A percentile compares a stretch with the other conserved stretches of the same genome.
Evolutionary conservation across 2,888 invertebrate species (phyloP).

Genomic region (Philaethria dido): DNA sequence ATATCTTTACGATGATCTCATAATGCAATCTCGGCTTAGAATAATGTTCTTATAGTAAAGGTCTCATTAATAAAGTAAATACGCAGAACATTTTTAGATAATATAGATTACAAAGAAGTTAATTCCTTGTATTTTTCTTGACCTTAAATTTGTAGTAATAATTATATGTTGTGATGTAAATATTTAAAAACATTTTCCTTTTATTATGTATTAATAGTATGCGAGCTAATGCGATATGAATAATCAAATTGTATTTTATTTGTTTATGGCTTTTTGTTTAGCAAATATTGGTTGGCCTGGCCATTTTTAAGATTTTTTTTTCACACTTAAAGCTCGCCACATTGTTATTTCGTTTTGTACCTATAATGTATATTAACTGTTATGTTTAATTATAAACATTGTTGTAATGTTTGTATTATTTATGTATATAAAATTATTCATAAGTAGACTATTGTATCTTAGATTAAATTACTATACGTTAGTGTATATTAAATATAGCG

Average conservation of each 20-base stretch:
- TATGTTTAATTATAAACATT: slow-evolving; percentile 76
- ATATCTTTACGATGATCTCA: slow-evolving; percentile 69
- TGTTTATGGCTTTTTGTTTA: slow-evolving; percentile 39
- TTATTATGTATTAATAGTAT: slow-evolving; percentile 31
- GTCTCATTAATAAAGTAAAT: slow-evolving; percentile 41
- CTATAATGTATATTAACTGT: slow-evolving; percentile 73
- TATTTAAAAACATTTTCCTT: slow-evolving; percentile 28
- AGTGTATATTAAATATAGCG: slow-evolving; percentile 58
- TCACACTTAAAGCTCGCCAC: slow-evolving; percentile 42
- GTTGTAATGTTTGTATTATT: slow-evolving; percentile 80
- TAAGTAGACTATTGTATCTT: slow-evolving; percentile 68
- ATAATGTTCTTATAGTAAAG: slow-evolving; percentile 44
- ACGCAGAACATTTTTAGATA: slow-evolving; percentile 53
- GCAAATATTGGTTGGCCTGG: slow-evolving; percentile 53
- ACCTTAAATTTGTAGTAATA: slow-evolving; percentile 33
- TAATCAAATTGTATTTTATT: slow-evolving; percentile 23
- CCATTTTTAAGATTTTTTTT: slow-evolving; percentile 47
- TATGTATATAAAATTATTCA: slow-evolving; percentile 71
- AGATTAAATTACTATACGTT: slow-evolving; percentile 49
- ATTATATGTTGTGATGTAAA: slow-evolving; percentile 36
- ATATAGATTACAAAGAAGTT: slow-evolving; percentile 15
- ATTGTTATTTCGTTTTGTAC: slow-evolving; percentile 76
- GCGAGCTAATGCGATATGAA: slow-evolving; percentile 26
- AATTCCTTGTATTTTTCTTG: slow-evolving; percentile 28
- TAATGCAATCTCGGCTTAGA: slow-evolving; percentile 60